Base-by-base conservation (phyloP, 2,797 vertebrate species). In the Erpetoichthys calabaricus region DNA sequence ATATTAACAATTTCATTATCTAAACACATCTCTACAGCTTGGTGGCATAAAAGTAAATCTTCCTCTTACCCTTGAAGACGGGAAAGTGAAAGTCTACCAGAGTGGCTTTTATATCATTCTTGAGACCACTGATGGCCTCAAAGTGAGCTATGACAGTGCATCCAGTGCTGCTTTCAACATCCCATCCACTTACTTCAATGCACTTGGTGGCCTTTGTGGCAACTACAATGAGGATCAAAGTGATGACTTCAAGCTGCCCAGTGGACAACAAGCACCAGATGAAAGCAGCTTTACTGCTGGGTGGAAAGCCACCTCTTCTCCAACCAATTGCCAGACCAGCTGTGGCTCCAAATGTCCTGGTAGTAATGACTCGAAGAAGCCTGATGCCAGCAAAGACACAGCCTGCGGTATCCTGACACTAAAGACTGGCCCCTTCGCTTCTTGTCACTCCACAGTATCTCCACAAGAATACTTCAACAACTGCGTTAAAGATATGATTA, bases 151-250 rank as follows among this genome's bases (percentile, higher is more conserved):
- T 25, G 77, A 87, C 41, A 67, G 67, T 8, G 57, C 50, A 6
- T 73, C 73, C 45, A 66, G 49, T 44, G 75, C 84, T 3, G 65
- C 63, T 3, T 56, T 91, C 54, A 73, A 74, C 8, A 51, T 91
- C 3, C 86, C 89, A 0, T 25, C 62, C 0, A 8, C 51, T 52
- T 90, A 88, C 71, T 77, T 65, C 0, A 79, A 75, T 8, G 57
- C 52, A 1, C 64, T 69, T 1, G 85, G 87, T 0, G 88, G 89
- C 1, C 64, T 92, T 6, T 90, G 87, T 0, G 88, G 89, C 41
- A 79, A 91, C 68, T 91, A 83, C 62, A 86, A 91, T 0, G 80
- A 80, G 0, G 64, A 86, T 45, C 59, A 7, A 7, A 58, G 5
- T 0, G 80, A 92, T 1, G 89, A 92, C 8, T 86, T 86, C 53